Conservation (phyloP, 1,140 invertebrate species). For the Tyrophagus putrescentiae region DNA sequence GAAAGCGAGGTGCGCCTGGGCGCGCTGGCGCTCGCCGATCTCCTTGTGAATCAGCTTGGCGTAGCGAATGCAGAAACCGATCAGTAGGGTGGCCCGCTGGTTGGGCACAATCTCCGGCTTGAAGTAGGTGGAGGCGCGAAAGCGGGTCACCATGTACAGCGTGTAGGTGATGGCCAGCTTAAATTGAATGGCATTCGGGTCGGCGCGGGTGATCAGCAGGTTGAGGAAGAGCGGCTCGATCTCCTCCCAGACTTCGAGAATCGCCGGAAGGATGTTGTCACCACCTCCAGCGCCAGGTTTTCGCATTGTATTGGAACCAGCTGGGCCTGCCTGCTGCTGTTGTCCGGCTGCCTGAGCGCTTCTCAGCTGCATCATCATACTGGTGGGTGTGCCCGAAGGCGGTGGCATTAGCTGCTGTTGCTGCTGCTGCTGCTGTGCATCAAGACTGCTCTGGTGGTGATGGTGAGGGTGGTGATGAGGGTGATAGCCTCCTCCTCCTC, state of each 20-base stretch:
- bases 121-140: slow-evolving; percentile 81
- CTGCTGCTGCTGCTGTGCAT: slow-evolving; percentile 21
- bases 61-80: slow-evolving; percentile 71
- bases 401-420: slow-evolving; percentile 19
- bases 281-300: slow-evolving; percentile 40
- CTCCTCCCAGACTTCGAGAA: slow-evolving; percentile 83
- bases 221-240: slow-evolving; percentile 77
- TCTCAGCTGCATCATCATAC: neutral
- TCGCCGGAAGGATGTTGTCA: slow-evolving; percentile 80
- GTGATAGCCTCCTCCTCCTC: neutral
- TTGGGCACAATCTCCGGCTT: slow-evolving; percentile 74
- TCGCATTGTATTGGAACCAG: slow-evolving; percentile 30
- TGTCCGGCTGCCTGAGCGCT: neutral
- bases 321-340: neutral
- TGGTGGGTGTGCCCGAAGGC: slow-evolving; percentile 17
- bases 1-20: slow-evolving; percentile 68
- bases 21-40: slow-evolving; percentile 41
- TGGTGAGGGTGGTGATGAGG: too few species aligned
- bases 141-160: slow-evolving; percentile 74
- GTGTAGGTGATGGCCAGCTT: slow-evolving; percentile 82
- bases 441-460: too few species aligned
- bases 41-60: slow-evolving; percentile 67
- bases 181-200: slow-evolving; percentile 43
- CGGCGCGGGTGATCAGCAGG: slow-evolving; percentile 67
- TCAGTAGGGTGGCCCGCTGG: slow-evolving; percentile 74